A percentile compares a stretch with the other conserved stretches of the same genome.
Conservation (phyloP, 2,113 vertebrate species). For the Lophius piscatorius region DNA sequence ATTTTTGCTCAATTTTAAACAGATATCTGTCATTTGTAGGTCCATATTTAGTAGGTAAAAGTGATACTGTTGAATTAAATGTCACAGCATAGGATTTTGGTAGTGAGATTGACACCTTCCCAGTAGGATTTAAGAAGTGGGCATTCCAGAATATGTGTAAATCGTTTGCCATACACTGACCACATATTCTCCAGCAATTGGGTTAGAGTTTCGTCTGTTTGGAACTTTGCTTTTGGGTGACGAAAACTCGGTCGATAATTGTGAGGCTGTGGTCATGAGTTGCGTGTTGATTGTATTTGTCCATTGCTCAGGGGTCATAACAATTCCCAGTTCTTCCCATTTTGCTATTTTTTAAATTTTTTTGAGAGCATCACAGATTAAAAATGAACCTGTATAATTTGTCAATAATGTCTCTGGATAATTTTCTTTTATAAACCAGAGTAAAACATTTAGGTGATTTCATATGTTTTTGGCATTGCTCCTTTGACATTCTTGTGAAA, state of each 20-base stretch:
- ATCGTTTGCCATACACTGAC: not conserved
- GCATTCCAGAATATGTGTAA: not conserved
- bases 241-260: not conserved
- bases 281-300: not conserved
- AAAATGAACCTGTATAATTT: too few relatives aligned
- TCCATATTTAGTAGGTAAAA: not conserved
- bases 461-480: too few relatives aligned
- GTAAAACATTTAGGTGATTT: too few relatives aligned
- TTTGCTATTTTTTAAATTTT: too few relatives aligned
- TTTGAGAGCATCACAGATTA: too few relatives aligned
- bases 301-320: not conserved
- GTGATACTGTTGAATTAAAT: too few relatives aligned
- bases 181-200: not conserved
- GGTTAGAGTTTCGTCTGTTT: not conserved
- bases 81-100: too few relatives aligned
- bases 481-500: too few relatives aligned
- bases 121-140: not conserved
- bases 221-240: not conserved
- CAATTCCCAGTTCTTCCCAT: not conserved
- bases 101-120: not conserved
- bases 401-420: too few relatives aligned
- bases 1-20: not conserved
- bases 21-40: not conserved
- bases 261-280: not conserved
- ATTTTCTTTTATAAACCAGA: too few relatives aligned